Evolutionary conservation across 1,140 invertebrate species (phyloP).

Genomic region (Nixonia krombeini): DNA sequence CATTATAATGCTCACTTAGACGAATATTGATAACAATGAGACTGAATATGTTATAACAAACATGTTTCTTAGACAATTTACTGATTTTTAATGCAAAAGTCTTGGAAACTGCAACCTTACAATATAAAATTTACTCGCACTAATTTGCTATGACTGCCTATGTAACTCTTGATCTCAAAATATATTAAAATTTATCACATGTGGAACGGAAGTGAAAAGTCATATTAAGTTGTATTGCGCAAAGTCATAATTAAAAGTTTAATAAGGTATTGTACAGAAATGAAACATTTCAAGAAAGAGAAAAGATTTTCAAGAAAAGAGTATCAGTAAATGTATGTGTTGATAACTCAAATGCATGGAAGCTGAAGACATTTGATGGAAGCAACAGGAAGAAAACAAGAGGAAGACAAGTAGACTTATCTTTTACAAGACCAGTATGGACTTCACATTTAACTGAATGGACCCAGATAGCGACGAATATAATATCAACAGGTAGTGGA

Average conservation of each 20-base stretch:
- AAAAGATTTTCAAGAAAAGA: too few relatives aligned
- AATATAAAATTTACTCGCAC: background rate
- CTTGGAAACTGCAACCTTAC: conserved; percentile 2
- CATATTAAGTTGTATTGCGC: too few relatives aligned
- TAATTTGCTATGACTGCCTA: conserved; percentile 3
- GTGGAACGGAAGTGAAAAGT: too few relatives aligned
- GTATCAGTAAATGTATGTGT: too few relatives aligned
- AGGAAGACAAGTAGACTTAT: conserved; percentile 10
- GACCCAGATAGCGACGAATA: conserved; percentile 56
- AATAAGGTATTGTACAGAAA: background rate
- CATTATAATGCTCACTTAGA: conserved; percentile 32
- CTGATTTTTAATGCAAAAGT: conserved; percentile 18
- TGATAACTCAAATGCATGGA: background rate
- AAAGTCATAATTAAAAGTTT: too few relatives aligned
- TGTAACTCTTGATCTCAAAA: conserved; percentile 1
- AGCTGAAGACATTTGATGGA: background rate
- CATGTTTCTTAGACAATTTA: conserved; percentile 16
- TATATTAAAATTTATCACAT: background rate
- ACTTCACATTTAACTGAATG: conserved; percentile 19
- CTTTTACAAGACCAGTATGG: too few relatives aligned
- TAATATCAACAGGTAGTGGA: conserved; percentile 45
- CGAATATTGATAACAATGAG: conserved; percentile 30
- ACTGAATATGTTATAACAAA: conserved; percentile 35
- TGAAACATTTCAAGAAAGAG: conserved; percentile 4
- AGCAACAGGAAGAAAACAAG: background rate